phyloP scores from a whole-genome alignment of 1,140 invertebrate genomes.

The Oscheius sp. region DNA sequence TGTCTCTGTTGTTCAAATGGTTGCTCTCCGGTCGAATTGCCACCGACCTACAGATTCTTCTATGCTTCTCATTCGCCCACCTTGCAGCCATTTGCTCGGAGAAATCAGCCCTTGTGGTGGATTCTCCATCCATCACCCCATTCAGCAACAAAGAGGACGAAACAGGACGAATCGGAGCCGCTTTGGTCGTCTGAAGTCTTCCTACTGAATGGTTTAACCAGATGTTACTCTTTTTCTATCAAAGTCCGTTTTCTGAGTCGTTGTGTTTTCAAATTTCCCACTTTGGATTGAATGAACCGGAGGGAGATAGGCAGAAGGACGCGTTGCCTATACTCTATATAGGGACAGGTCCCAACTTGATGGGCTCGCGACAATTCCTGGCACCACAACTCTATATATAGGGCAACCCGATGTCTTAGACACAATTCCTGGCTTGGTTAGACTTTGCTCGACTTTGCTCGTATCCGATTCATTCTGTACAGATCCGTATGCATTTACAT shows the following conservation, averaged over 20 bases:
- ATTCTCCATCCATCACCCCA: conserved; percentile 12
- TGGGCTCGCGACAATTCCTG: no score
- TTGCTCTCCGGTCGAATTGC: conserved; percentile 8
- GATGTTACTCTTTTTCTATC: neutral
- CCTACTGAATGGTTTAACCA: neutral
- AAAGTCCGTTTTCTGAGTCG: conserved; percentile 18
- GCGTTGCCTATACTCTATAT: no score
- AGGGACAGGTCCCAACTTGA: no score
- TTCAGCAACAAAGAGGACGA: neutral
- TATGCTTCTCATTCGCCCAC: neutral
- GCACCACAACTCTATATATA: no score
- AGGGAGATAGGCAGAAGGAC: neutral
- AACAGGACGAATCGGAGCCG: neutral
- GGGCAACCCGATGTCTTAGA: no score
- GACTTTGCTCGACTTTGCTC: no score
- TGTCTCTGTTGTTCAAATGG: neutral
- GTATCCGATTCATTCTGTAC: no score
- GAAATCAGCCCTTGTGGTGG: conserved; percentile 19
- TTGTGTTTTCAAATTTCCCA: conserved; percentile 20
- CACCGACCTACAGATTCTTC: conserved; percentile 5
- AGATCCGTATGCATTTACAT: no score
- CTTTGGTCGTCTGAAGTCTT: neutral
- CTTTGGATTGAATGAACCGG: neutral
- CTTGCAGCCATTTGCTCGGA: conserved; percentile 4
- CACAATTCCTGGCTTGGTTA: no score